A percentile compares a stretch with the other conserved stretches of the same genome.
Evolutionary conservation across 2,888 invertebrate species (phyloP).

Genomic region (Hirtodrosophila histrioides): DNA sequence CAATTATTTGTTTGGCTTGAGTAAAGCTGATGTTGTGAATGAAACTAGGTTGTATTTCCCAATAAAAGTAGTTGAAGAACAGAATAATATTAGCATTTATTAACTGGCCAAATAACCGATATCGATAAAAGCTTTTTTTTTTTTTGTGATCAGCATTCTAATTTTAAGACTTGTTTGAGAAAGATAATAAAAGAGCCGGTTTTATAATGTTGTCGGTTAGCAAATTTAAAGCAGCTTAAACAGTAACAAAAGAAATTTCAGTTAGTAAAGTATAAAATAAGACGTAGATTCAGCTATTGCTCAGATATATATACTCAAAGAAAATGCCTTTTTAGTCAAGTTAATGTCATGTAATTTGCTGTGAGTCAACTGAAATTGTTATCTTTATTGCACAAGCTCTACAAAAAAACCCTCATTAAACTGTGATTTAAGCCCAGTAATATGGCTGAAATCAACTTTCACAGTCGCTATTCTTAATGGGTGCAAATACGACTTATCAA

Average conservation of each 20-base stretch:
- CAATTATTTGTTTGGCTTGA: neutral
- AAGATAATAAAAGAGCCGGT: conserved; percentile 20
- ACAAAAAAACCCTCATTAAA: neutral
- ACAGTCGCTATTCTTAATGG: neutral
- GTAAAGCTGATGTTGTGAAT: neutral
- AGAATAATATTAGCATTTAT: too few species aligned
- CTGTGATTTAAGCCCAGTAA: conserved; percentile 6
- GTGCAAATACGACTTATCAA: conserved; percentile 9
- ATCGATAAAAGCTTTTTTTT: neutral
- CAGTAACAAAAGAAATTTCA: too few species aligned
- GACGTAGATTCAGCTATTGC: neutral
- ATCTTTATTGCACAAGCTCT: neutral
- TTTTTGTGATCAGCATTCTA: neutral
- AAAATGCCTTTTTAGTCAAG: too few species aligned
- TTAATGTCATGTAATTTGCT: neutral
- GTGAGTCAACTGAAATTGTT: neutral
- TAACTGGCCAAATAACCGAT: too few species aligned
- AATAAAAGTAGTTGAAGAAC: too few species aligned
- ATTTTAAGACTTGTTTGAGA: conserved; percentile 10
- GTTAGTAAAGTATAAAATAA: too few species aligned
- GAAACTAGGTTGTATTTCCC: too few species aligned
- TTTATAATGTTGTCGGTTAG: conserved; percentile 14
- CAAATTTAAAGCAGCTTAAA: conserved; percentile 4
- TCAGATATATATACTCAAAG: neutral
- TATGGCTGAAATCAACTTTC: neutral